Evolutionary conservation across 2,888 invertebrate species (phyloP).

Genomic region (Parnassius glacialis): DNA sequence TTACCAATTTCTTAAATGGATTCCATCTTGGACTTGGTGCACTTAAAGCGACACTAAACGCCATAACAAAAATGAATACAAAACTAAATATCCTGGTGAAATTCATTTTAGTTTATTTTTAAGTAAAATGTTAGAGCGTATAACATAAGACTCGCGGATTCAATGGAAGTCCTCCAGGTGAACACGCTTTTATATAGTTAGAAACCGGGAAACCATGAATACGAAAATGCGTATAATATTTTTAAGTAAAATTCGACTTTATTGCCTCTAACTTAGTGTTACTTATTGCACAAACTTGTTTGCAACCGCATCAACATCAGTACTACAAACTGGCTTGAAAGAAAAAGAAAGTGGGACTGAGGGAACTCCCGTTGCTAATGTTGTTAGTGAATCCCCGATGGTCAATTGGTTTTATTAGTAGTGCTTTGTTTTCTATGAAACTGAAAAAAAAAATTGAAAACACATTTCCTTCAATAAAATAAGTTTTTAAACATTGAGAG

Average conservation of each 20-base stretch:
- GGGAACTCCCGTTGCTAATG: constrained; percentile 2
- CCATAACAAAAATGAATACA: constrained; percentile 37
- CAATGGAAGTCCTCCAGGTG: not conserved
- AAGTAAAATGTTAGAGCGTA: not conserved
- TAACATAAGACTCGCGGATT: not conserved
- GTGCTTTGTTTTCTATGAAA: too few relatives aligned
- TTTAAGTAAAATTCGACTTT: not conserved
- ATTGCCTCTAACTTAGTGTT: not conserved
- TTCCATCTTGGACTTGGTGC: constrained; percentile 50
- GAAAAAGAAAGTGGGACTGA: not conserved
- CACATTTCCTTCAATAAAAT: too few relatives aligned
- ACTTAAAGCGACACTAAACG: constrained; percentile 35
- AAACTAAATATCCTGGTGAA: constrained; percentile 35
- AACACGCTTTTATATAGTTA: constrained; percentile 9
- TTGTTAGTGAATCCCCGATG: constrained; percentile 1
- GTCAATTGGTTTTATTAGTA: too few relatives aligned
- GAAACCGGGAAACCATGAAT: not conserved
- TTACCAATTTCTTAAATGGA: constrained; percentile 47
- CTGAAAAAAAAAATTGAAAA: too few relatives aligned
- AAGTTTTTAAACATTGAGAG: too few relatives aligned
- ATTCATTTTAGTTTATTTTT: constrained; percentile 13
- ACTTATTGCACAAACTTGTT: not conserved
- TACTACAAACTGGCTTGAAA: not conserved
- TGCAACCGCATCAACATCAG: not conserved
- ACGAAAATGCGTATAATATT: too few relatives aligned